Evolutionary conservation across 2,888 invertebrate genomes (phyloP), one percentile per base, ranked within the genome.

Genomic region (Acanthopleura granulata): DNA sequence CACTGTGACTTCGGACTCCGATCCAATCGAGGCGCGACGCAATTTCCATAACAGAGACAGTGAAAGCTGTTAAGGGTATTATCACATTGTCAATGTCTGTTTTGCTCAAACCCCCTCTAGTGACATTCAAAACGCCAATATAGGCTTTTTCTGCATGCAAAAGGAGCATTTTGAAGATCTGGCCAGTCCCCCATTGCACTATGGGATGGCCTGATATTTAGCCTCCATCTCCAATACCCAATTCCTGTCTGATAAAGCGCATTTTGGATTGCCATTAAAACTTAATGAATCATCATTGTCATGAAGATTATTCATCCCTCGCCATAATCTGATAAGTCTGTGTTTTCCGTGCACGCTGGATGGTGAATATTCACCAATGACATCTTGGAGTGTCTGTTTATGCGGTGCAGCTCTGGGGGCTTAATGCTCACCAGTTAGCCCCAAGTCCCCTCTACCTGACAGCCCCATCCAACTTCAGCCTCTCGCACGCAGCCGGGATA

Each of bases 181-280:
- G n/a, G 18, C 18, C 18, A 40, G 57, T 18, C n/a, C 57, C 57
- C 57, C 57, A 22, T 6, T 57, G n/a, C 57, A 57, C n/a, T 12
- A 18, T n/a, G 18, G 57, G 57, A 1, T 57, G 57, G 22, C 6
- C 22, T 6, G 57, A 22, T 22, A 57, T 57, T 66, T 27, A 57
- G 57, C 22, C 57, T 27, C 66, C 66, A 18, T 66, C 25, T 27
- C 66, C 29, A 15, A 66, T 27, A 22, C 29, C 66, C 25, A 22
- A 25, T 25, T 66, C 66, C 66, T 27, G 16, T 66, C 16, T 27
- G 66, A 66, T 66, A 27, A 27, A 27, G 29, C 66, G 16, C 29
- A 25, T 66, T 66, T 66, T 22, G 66, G 66, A 66, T 66, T 66
- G 27, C 66, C 66, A 66, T 66, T 66, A 66, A 66, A 66, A 66